phyloP scores from a whole-genome alignment of 2,888 invertebrate genomes.

The Chloromyia formosa region DNA sequence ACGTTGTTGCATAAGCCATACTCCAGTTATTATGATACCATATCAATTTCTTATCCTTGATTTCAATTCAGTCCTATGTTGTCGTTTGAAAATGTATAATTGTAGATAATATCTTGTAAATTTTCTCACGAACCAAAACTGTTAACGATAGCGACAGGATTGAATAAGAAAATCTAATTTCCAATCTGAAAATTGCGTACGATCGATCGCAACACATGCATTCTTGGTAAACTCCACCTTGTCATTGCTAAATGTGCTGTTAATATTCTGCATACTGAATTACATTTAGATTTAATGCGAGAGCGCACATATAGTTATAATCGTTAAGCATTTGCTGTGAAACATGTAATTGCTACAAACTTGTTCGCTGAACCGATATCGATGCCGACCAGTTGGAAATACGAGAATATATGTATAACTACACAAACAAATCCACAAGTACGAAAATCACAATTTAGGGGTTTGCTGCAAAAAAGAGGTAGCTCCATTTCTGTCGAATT shows the following conservation, averaged over 20 bases:
- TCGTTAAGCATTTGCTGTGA: neutral
- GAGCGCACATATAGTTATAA: neutral
- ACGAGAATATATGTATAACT: too few species aligned
- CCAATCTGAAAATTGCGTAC: neutral
- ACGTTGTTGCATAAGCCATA: too few species aligned
- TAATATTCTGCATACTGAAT: conserved; percentile 15
- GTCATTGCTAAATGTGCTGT: neutral
- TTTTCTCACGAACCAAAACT: conserved; percentile 15
- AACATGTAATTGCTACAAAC: conserved; percentile 3
- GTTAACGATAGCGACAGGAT: neutral
- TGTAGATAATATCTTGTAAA: conserved; percentile 2
- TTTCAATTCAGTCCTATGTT: too few species aligned
- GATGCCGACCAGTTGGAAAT: neutral
- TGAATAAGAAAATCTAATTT: neutral
- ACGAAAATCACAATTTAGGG: too few species aligned
- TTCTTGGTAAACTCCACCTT: neutral
- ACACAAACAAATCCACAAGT: too few species aligned
- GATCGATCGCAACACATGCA: neutral
- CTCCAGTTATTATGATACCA: too few species aligned
- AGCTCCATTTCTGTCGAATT: too few species aligned
- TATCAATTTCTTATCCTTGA: too few species aligned
- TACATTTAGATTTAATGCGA: conserved; percentile 8
- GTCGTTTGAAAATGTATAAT: neutral
- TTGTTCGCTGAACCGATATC: neutral
- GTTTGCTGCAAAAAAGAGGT: too few species aligned